phyloP scores from a whole-genome alignment of 2,797 vertebrate species.

The Poecilia picta region DNA sequence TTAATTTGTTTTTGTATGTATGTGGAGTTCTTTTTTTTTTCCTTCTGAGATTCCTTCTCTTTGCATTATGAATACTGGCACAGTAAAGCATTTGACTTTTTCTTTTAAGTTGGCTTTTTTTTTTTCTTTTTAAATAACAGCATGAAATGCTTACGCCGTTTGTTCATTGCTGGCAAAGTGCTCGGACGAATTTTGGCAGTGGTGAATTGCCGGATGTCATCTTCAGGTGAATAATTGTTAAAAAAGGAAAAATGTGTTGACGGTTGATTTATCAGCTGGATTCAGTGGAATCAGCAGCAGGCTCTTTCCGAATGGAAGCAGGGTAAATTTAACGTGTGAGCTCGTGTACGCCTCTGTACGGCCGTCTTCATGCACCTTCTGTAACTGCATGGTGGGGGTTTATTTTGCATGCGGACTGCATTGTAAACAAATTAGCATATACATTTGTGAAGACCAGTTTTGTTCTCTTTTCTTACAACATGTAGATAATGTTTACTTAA shows the following conservation, averaged over 20 bases:
- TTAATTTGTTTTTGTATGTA: neutral
- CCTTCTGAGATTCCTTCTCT: constrained; percentile 18
- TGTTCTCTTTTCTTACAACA: constrained; percentile 49
- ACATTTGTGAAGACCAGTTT: constrained; percentile 54
- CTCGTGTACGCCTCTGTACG: constrained; percentile 60
- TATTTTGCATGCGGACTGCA: constrained; percentile 74
- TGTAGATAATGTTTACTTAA: constrained; percentile 73
- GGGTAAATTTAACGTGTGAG: constrained; percentile 22
- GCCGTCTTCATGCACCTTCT: constrained; percentile 68
- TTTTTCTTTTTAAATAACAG: neutral
- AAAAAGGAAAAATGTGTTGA: constrained; percentile 1
- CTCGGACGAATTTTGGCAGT: neutral
- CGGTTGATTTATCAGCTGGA: constrained; percentile 27
- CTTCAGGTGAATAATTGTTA: constrained; percentile 16
- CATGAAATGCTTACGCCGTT: constrained; percentile 1
- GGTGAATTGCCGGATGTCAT: constrained; percentile 3
- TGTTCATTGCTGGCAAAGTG: neutral
- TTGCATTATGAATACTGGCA: constrained; percentile 24
- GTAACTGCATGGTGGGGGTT: constrained; percentile 71
- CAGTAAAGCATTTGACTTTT: neutral
- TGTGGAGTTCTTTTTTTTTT: neutral
- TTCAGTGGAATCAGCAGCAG: constrained; percentile 23
- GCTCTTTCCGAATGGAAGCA: constrained; percentile 17
- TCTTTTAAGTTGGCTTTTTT: constrained; percentile 14
- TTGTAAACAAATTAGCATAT: constrained; percentile 64